phyloP scores from a whole-genome alignment of 2,113 vertebrate genomes.

The Laticauda colubrina region DNA sequence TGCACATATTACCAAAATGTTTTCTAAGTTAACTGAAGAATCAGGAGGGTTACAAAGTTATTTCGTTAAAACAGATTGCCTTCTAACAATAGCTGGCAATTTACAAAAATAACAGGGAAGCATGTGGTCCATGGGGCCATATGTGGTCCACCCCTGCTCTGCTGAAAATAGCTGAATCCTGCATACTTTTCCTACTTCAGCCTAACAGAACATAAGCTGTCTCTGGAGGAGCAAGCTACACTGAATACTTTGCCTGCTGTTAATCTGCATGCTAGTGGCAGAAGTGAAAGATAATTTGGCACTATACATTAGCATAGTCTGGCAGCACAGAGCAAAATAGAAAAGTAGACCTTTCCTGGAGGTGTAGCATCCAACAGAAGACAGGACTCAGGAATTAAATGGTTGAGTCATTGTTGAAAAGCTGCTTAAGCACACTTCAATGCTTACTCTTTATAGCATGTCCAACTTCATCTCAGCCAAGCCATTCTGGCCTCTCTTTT shows the following conservation, averaged over 20 bases:
- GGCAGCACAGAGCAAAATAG: neutral
- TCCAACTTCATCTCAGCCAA: neutral
- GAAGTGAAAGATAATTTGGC: conserved; percentile 1
- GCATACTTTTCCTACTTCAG: conserved; percentile 5
- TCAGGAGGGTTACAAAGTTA: conserved; percentile 1
- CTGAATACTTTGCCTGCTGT: neutral
- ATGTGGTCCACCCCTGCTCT: conserved; percentile 9
- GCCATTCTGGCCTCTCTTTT: neutral
- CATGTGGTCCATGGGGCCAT: neutral
- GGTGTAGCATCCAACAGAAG: neutral
- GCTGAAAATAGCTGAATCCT: neutral
- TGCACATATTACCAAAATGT: neutral
- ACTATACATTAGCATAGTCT: neutral
- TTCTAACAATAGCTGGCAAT: conserved; percentile 2
- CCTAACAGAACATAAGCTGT: conserved; percentile 10
- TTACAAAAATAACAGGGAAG: neutral
- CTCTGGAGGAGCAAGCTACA: conserved; percentile 13
- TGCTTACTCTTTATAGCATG: neutral
- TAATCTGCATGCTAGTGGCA: neutral
- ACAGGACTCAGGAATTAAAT: neutral
- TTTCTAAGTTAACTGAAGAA: neutral
- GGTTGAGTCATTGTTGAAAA: neutral
- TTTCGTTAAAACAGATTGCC: conserved; percentile 8
- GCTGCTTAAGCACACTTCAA: neutral
- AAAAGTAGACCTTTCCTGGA: neutral